Conservation (phyloP, 2,113 vertebrate species). For the Zosterops hypoxanthus region DNA sequence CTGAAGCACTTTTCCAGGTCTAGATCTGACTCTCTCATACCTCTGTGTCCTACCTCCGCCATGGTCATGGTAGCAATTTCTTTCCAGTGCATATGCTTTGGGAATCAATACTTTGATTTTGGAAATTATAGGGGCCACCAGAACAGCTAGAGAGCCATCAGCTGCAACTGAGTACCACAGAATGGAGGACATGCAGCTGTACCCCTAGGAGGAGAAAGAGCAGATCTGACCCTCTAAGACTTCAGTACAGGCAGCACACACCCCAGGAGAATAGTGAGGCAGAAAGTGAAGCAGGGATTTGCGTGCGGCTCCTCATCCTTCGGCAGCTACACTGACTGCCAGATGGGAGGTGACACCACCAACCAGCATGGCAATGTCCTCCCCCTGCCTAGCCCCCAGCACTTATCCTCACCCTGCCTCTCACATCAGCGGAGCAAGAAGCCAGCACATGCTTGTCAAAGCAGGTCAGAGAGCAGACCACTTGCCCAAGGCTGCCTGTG, state of each 20-base stretch:
- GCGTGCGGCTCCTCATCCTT: neutral
- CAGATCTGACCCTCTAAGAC: neutral
- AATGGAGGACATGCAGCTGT: neutral
- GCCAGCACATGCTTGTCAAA: neutral
- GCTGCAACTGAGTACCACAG: neutral
- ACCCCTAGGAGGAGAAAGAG: neutral
- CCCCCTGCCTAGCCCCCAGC: neutral
- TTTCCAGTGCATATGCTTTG: neutral
- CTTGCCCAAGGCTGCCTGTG: neutral
- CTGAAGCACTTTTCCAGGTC: neutral
- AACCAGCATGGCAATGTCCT: neutral
- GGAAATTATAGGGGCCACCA: neutral
- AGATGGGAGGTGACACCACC: neutral
- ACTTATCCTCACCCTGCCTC: neutral
- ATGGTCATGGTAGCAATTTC: neutral
- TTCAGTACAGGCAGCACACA: neutral
- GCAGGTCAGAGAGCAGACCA: conserved; percentile 15
- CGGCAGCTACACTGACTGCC: neutral
- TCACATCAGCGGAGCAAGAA: neutral
- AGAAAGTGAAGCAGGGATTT: neutral
- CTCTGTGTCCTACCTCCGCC: neutral
- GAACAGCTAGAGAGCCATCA: neutral
- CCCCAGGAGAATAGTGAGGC: neutral
- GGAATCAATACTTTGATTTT: neutral
- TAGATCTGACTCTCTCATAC: neutral